phyloP scores from a whole-genome alignment of 2,888 invertebrate species.

The Loripinus fragilis region DNA sequence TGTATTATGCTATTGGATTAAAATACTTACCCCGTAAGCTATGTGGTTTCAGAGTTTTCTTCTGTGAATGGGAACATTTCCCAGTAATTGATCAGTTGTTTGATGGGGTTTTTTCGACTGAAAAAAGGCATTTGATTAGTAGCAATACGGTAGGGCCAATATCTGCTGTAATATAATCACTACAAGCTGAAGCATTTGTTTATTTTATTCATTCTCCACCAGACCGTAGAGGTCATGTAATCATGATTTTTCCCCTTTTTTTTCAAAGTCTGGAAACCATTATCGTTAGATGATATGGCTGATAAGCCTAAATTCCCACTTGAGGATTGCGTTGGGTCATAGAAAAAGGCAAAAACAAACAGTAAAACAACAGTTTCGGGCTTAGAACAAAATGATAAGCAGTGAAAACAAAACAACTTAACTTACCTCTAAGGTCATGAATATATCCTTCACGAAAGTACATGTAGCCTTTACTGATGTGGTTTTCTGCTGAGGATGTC shows the following conservation, averaged over 20 bases:
- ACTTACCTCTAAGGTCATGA: no score
- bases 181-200: not conserved
- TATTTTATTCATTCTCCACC: not conserved
- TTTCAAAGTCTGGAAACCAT: slow-evolving; percentile 2
- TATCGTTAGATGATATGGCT: not conserved
- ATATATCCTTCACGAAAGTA: not conserved
- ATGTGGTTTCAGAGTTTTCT: not conserved
- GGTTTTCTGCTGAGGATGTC: not conserved
- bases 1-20: no score
- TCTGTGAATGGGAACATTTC: no score
- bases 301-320: no score
- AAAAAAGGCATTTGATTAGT: no score
- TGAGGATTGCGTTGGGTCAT: no score
- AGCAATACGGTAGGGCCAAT: no score
- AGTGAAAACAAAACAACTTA: no score
- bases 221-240: not conserved
- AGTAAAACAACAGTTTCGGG: no score
- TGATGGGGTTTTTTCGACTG: no score
- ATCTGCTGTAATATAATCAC: not conserved
- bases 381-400: no score
- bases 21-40: not conserved
- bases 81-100: not conserved
- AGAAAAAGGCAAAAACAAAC: no score
- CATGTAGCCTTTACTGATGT: not conserved
- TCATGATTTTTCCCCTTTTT: not conserved